Conservation (phyloP, 1,140 invertebrate genomes). For the Pachypsylla venusta region DNA sequence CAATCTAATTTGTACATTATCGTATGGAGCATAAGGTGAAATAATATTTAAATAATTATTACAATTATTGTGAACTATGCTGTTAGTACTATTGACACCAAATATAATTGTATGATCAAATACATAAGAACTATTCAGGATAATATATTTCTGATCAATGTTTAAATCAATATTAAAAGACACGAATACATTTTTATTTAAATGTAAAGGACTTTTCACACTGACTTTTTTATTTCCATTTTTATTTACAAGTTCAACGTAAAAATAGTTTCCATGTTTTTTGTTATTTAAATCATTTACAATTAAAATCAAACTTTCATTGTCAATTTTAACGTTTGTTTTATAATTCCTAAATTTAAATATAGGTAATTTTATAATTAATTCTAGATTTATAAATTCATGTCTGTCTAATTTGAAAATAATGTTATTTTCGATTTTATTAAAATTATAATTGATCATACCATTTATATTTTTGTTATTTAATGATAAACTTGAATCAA, state of each 20-base stretch:
- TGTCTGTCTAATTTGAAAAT: not conserved
- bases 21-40: not conserved
- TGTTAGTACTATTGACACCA: not conserved
- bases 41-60: not conserved
- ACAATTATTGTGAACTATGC: not conserved
- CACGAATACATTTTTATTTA: not conserved
- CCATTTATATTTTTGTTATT: constrained; percentile 3
- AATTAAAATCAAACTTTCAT: not conserved
- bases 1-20: not conserved
- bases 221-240: not conserved
- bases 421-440: not conserved
- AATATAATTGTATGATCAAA: not conserved
- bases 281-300: not conserved
- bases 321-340: not conserved
- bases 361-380: not conserved
- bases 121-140: not conserved
- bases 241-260: not conserved
- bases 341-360: not conserved
- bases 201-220: not conserved
- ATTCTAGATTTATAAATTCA: not conserved
- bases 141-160: not conserved
- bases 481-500: not conserved
- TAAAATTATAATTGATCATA: not conserved
- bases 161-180: not conserved
- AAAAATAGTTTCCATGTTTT: not conserved